These are phyloP conservation scores for Semotilus atromaculatus DNA, from an alignment of 2,797 vertebrate species.

Conservation along the genomic window DNA sequence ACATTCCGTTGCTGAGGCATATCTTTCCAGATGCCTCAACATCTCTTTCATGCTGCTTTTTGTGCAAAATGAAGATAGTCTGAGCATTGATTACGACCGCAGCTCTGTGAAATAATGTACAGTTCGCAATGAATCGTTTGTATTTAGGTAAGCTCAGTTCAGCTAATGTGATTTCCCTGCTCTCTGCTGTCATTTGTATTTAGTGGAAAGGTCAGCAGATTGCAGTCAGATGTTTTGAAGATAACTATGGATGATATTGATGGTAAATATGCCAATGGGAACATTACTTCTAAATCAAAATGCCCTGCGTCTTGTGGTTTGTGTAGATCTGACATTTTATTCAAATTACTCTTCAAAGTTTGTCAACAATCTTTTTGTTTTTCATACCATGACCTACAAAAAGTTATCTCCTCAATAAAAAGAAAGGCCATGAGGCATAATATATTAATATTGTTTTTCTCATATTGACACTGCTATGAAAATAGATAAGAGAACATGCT, in stretches of 20 bases:
- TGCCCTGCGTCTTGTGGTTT: not conserved
- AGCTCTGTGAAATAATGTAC: conserved; percentile 39
- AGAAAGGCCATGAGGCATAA: conserved; percentile 18
- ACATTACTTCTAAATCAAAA: not conserved
- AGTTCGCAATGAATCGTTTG: conserved; percentile 36
- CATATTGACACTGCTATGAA: not conserved
- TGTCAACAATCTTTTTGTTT: conserved; percentile 16
- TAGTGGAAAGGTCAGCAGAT: conserved; percentile 66
- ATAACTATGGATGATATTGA: conserved; percentile 16
- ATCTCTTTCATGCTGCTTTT: not conserved
- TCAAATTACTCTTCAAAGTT: conserved; percentile 9
- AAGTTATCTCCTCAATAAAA: not conserved
- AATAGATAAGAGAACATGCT: conserved; percentile 19
- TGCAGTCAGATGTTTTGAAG: conserved; percentile 56
- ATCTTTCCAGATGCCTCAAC: not conserved
- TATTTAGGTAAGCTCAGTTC: conserved; percentile 39
- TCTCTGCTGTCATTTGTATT: conserved; percentile 65
- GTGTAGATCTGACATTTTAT: not conserved
- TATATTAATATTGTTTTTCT: conserved; percentile 23
- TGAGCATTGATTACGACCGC: conserved; percentile 13
- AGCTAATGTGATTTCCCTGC: conserved; percentile 58
- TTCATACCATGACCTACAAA: conserved; percentile 13
- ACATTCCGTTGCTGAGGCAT: not conserved
- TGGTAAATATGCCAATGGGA: not conserved
- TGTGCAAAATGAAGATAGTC: not conserved